Evolutionary conservation across 1,140 invertebrate species (phyloP).

Genomic region (Achroia grisella): DNA sequence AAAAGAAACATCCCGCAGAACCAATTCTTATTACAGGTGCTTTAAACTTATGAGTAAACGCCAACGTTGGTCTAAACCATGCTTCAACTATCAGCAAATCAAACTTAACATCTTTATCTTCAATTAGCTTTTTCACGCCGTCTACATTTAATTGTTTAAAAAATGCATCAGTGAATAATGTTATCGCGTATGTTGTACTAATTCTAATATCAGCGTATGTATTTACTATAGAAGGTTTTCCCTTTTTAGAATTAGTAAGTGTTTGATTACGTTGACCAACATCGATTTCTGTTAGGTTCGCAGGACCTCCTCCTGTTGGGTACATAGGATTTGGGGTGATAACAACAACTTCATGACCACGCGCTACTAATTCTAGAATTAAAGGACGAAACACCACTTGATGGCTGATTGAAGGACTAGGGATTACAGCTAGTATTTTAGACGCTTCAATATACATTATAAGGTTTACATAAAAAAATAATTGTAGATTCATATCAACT

Average conservation of each 20-base stretch:
- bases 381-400: constrained; percentile 28
- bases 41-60: constrained; percentile 42
- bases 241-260: constrained; percentile 4
- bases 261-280: constrained; percentile 23
- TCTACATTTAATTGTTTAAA: constrained; percentile 13
- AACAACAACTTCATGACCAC: constrained; percentile 43
- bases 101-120: constrained; percentile 15
- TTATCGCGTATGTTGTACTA: constrained; percentile 10
- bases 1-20: constrained; percentile 18
- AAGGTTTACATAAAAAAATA: too few relatives aligned
- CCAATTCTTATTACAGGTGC: constrained; percentile 45
- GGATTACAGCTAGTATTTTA: constrained; percentile 32
- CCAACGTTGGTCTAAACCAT: constrained; percentile 15
- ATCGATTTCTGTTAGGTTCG: constrained; percentile 38
- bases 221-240: not conserved
- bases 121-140: constrained; percentile 18
- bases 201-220: constrained; percentile 1
- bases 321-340: constrained; percentile 33
- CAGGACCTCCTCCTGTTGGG: constrained; percentile 12
- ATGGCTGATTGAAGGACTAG: constrained; percentile 28
- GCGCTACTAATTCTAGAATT: constrained; percentile 19
- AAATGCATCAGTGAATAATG: constrained; percentile 24
- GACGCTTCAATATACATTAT: constrained; percentile 11
- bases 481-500: too few relatives aligned
- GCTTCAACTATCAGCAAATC: constrained; percentile 36